Percentiles rank a stretch among this genome's conserved stretches.
Evolutionary conservation across 2,888 invertebrate species (phyloP).

Genomic region (Pterobdella sp.): DNA sequence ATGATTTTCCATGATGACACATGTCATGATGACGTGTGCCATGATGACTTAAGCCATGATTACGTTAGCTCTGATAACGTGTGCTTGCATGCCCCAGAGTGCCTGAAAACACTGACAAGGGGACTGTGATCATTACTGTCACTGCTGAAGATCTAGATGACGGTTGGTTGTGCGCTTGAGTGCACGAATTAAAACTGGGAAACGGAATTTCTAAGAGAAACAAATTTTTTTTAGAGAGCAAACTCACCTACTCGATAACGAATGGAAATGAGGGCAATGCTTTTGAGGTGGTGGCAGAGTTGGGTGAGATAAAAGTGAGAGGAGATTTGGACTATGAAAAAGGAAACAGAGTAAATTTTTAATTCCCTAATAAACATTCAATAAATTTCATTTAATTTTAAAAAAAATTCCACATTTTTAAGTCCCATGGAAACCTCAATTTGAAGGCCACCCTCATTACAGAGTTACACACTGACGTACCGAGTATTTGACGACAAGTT

Average conservation of each 20-base stretch:
- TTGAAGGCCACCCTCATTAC: no score
- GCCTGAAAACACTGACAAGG: slow-evolving; percentile 86
- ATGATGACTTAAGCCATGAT: background rate
- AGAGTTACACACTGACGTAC: slow-evolving; percentile 38
- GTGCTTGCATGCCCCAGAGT: slow-evolving; percentile 58
- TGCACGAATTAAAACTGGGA: no score
- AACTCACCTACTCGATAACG: slow-evolving; percentile 91
- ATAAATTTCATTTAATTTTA: no score
- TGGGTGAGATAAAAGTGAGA: slow-evolving; percentile 68
- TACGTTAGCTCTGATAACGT: background rate
- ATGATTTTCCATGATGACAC: background rate
- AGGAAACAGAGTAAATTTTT: slow-evolving; percentile 36
- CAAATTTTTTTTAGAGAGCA: slow-evolving; percentile 38
- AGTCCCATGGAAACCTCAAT: no score
- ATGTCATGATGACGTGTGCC: background rate
- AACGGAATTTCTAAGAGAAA: no score
- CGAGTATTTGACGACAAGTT: slow-evolving; percentile 40
- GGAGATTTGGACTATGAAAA: slow-evolving; percentile 39
- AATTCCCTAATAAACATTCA: no score
- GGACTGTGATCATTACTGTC: slow-evolving; percentile 83
- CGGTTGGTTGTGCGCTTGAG: slow-evolving; percentile 32
- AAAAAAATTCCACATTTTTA: no score
- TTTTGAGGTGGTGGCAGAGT: slow-evolving; percentile 88
- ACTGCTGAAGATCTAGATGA: slow-evolving; percentile 97
- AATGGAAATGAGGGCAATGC: slow-evolving; percentile 97